Evolutionary conservation across 2,113 vertebrate species (phyloP), one percentile per base, ranked within the genome.

Genomic region (Hepsetus odoe): DNA sequence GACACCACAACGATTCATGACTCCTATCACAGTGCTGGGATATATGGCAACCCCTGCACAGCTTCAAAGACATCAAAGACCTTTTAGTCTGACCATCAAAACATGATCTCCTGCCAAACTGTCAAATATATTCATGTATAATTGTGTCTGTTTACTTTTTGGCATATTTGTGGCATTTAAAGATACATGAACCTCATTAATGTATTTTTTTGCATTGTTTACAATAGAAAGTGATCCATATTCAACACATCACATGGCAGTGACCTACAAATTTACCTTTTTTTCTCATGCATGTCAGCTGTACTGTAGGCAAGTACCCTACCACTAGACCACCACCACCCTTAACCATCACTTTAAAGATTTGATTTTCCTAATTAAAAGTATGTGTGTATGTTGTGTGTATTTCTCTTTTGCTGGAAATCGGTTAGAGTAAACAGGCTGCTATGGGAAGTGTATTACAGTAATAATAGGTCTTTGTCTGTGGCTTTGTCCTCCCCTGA

Each of bases 241-340:
- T 73, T 65, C 38, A 81, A 46, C 20, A n/a, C 78, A 68, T 76
- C 76, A 11, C 76, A 70, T n/a, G n/a, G 72, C 53, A n/a, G 24
- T 88, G 86, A 89, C 86, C 89, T 84, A 89, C 88, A 88, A 89
- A 89, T 72, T 49, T 66, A 59, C 44, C 35, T 82, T 58, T 65
- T 71, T 33, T 46, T 44, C 18, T 66, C 49, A 20, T 18, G 35
- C 49, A 55, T 18, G 38, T 38, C 46, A 55, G 7, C 22, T 33
- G 40, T 24, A 67, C 12, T 44, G n/a, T n/a, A n/a, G n/a, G n/a
- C n/a, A n/a, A n/a, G n/a, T n/a, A n/a, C n/a, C n/a, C n/a, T n/a
- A n/a, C n/a, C n/a, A n/a, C n/a, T n/a, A n/a, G n/a, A n/a, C n/a
- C n/a, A n/a, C n/a, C n/a, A n/a, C n/a, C n/a, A n/a, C n/a, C n/a